Conservation (phyloP, 2,113 vertebrate species). For the Pterocles gutturalis region DNA sequence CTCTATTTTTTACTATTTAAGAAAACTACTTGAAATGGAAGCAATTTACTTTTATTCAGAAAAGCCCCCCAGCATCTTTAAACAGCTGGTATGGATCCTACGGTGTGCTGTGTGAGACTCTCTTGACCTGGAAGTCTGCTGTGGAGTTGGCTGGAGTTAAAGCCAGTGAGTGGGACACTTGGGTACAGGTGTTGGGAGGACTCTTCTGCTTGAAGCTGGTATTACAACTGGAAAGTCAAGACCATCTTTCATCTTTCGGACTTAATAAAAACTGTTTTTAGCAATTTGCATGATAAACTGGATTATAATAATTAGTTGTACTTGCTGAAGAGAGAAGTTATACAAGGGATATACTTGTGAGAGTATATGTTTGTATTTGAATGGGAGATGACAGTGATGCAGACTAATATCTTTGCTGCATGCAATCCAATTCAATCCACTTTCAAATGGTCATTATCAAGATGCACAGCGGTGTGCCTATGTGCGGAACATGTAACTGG, state of each 20-base stretch:
- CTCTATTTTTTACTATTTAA: background rate
- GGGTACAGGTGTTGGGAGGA: background rate
- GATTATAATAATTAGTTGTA: background rate
- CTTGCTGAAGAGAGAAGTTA: conserved; percentile 4
- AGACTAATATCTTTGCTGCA: background rate
- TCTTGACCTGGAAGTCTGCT: background rate
- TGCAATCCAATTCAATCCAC: background rate
- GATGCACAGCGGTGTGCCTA: background rate
- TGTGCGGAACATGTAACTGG: background rate
- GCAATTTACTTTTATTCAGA: background rate
- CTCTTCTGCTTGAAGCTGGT: background rate
- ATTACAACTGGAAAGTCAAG: background rate
- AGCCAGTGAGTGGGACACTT: background rate
- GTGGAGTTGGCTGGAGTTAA: background rate
- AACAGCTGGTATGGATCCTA: background rate
- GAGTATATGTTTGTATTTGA: conserved; percentile 14
- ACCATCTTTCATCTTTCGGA: background rate
- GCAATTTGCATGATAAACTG: background rate
- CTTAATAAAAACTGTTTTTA: background rate
- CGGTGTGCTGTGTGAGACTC: background rate
- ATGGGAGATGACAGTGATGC: background rate
- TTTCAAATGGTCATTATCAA: background rate
- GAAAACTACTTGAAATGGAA: background rate
- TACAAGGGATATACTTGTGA: background rate
- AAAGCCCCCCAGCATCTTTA: background rate